Percentiles rank a stretch among this genome's conserved stretches.
Conservation (phyloP, 30 jellyfish, hydroid and myxozoan species). For the Nemopilema nomurai region DNA sequence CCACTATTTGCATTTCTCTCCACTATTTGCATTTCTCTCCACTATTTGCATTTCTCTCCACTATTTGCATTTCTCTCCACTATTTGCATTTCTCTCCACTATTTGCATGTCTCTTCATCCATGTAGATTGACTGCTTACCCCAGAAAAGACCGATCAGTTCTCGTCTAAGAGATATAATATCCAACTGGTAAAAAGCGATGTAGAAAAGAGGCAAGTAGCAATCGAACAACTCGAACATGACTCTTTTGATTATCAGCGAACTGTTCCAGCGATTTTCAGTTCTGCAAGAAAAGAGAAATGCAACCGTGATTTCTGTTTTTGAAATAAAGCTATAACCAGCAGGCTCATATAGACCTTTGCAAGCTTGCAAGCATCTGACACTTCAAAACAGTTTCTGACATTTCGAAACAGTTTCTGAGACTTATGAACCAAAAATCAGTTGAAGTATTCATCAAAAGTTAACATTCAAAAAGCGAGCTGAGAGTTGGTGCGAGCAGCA, state of each 20-base stretch:
- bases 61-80: too few species aligned
- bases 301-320: not conserved
- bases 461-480: too few species aligned
- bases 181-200: constrained; percentile 91
- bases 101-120: not conserved
- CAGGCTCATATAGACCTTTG: not conserved
- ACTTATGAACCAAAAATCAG: too few species aligned
- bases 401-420: too few species aligned
- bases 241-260: constrained; percentile 84
- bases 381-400: too few species aligned
- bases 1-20: too few species aligned
- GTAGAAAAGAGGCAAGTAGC: constrained; percentile 89
- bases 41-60: too few species aligned
- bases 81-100: too few species aligned
- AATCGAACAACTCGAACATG: constrained; percentile 83
- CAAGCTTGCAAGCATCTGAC: too few species aligned
- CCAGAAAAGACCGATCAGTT: constrained; percentile 92
- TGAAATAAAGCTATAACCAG: not conserved
- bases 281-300: constrained; percentile 42
- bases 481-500: too few species aligned
- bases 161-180: constrained; percentile 80
- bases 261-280: constrained; percentile 86
- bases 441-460: too few species aligned
- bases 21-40: too few species aligned
- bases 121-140: constrained; percentile 39